A percentile compares a stretch with the other conserved stretches of the same genome.
Evolutionary conservation across 2,888 invertebrate species (phyloP).

Genomic region (Ceramica pisi): DNA sequence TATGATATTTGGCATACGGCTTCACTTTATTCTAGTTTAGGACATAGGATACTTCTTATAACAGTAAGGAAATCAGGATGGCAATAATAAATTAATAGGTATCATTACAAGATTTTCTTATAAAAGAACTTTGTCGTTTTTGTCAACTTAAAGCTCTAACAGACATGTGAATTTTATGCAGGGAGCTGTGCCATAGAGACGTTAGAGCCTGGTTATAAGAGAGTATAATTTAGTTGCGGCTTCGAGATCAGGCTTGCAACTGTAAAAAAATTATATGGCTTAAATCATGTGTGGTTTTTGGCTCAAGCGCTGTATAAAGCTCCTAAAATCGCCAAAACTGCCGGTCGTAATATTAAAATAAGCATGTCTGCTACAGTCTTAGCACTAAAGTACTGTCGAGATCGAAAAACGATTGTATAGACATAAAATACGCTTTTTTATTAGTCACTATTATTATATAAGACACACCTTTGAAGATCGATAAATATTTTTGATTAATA

Average conservation of each 20-base stretch:
- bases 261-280: neutral
- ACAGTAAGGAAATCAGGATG: neutral
- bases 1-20: neutral
- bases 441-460: constrained; percentile 1
- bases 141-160: neutral
- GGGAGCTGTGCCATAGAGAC: neutral
- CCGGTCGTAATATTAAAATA: neutral
- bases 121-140: neutral
- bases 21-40: neutral
- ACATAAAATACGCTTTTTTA: neutral
- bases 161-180: neutral
- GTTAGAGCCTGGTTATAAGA: neutral
- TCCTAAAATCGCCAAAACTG: neutral
- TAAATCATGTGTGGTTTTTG: neutral
- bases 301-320: neutral
- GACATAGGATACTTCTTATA: neutral
- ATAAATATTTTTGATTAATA: constrained; percentile 14
- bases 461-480: neutral
- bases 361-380: neutral
- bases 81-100: neutral
- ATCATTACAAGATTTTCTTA: neutral
- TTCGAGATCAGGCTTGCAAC: neutral
- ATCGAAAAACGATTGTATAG: constrained; percentile 33
- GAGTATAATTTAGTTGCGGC: neutral
- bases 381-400: neutral